phyloP scores from a whole-genome alignment of 2,888 invertebrate genomes.

The Neoitamus cyanurus region DNA sequence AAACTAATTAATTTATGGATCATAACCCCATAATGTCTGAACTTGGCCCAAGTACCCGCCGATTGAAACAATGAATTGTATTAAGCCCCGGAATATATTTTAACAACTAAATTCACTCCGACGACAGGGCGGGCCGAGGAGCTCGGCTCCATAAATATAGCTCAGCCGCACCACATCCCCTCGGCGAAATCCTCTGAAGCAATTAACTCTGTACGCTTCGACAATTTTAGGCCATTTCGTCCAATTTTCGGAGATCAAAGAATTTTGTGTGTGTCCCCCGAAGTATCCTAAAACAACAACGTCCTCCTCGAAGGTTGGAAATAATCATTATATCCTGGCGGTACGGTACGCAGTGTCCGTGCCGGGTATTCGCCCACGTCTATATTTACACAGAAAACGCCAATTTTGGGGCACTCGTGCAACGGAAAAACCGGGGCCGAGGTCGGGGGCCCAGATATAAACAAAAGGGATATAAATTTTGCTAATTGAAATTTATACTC shows the following conservation, averaged over 20 bases:
- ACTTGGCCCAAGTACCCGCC: neutral
- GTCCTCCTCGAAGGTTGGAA: conserved; percentile 13
- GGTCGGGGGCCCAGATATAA: conserved; percentile 39
- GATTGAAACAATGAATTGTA: conserved; percentile 17
- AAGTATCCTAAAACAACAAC: conserved; percentile 31
- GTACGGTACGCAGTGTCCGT: neutral
- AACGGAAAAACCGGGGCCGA: neutral
- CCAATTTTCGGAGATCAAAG: conserved; percentile 41
- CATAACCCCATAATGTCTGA: neutral
- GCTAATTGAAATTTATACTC: conserved; percentile 54
- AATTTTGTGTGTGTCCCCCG: conserved; percentile 28
- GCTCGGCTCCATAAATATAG: conserved; percentile 14
- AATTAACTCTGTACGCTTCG: conserved; percentile 44
- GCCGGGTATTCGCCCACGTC: neutral
- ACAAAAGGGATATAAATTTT: conserved; percentile 52
- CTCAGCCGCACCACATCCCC: neutral
- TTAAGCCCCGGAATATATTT: conserved; percentile 36
- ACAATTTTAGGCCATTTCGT: conserved; percentile 41
- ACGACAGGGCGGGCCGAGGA: neutral
- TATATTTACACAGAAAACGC: conserved; percentile 19
- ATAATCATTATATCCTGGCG: conserved; percentile 35
- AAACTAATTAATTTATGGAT: neutral
- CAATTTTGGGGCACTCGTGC: conserved; percentile 27
- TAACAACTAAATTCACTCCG: neutral
- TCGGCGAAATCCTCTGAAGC: conserved; percentile 16